These are phyloP conservation scores for Drosophila tsacasi DNA, from an alignment of 1,140 invertebrate genomes.

Conservation along the genomic window DNA sequence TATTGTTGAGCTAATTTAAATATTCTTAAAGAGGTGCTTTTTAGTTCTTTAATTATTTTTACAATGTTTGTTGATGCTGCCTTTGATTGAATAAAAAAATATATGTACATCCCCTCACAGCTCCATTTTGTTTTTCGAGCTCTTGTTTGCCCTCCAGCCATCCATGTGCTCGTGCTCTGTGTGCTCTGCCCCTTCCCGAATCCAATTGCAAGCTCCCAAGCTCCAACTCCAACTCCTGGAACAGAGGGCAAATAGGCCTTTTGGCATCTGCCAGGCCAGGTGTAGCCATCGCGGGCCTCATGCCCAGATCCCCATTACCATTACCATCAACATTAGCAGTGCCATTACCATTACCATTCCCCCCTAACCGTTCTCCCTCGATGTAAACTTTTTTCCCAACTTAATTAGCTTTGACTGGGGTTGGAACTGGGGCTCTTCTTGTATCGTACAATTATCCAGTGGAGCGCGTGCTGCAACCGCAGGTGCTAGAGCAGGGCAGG, in stretches of 20 bases:
- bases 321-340: slow-evolving; percentile 1
- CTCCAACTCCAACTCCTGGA: not conserved
- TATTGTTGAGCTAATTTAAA: not conserved
- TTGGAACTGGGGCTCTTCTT: slow-evolving; percentile 13
- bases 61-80: not conserved
- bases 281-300: slow-evolving; percentile 26
- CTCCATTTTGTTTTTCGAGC: slow-evolving; percentile 54
- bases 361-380: not conserved
- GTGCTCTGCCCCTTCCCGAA: slow-evolving; percentile 2
- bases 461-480: slow-evolving; percentile 52
- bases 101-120: not conserved
- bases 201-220: not conserved
- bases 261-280: slow-evolving; percentile 43
- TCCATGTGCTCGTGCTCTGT: slow-evolving; percentile 12
- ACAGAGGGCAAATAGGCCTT: slow-evolving; percentile 29
- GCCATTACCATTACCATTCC: not conserved
- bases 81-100: slow-evolving; percentile 7
- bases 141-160: slow-evolving; percentile 31
- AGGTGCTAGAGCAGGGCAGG: slow-evolving; percentile 47
- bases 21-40: not conserved
- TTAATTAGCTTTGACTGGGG: slow-evolving; percentile 77
- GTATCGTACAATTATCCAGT: slow-evolving; percentile 44
- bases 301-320: slow-evolving; percentile 23
- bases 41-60: not conserved
- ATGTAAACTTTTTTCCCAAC: slow-evolving; percentile 51